Evolutionary conservation across 2,797 vertebrate genomes (phyloP).

Genomic region (Spinus olivaceus): DNA sequence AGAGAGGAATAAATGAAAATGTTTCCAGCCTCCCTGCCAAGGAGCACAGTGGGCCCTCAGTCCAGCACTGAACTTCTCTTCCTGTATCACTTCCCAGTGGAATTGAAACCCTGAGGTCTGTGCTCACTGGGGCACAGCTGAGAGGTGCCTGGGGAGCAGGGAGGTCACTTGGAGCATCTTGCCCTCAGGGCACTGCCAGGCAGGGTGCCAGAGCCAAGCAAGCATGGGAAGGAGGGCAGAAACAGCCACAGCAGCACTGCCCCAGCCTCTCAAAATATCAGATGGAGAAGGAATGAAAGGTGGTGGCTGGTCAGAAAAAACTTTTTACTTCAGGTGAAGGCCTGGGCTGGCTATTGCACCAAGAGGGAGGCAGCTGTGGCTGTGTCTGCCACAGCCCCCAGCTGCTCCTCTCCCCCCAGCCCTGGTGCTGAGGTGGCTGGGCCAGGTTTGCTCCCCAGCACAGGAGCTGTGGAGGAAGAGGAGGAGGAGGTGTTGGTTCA

Average conservation of each 20-base stretch:
- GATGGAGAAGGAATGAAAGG: background rate
- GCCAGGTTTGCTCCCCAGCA: background rate
- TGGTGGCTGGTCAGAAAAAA: background rate
- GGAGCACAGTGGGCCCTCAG: background rate
- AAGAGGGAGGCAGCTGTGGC: accelerated
- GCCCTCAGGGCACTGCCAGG: background rate
- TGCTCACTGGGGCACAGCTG: accelerated
- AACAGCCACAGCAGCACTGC: background rate
- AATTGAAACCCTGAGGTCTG: background rate
- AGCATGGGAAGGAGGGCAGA: background rate
- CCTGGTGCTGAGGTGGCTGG: accelerated
- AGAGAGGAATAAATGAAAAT: background rate
- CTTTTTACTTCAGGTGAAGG: background rate
- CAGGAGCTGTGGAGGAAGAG: background rate
- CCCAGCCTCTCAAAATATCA: background rate
- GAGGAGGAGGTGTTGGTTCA: background rate
- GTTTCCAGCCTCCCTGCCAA: background rate
- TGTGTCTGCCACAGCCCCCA: background rate
- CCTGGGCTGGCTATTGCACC: background rate
- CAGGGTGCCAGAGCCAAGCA: background rate
- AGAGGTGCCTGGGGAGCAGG: background rate
- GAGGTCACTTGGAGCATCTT: background rate
- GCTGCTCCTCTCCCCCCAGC: background rate
- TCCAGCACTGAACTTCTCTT: background rate
- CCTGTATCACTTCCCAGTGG: background rate